Evolutionary conservation across 92 coral and sea anemone species (phyloP).

Genomic region (Actinostola sp.): DNA sequence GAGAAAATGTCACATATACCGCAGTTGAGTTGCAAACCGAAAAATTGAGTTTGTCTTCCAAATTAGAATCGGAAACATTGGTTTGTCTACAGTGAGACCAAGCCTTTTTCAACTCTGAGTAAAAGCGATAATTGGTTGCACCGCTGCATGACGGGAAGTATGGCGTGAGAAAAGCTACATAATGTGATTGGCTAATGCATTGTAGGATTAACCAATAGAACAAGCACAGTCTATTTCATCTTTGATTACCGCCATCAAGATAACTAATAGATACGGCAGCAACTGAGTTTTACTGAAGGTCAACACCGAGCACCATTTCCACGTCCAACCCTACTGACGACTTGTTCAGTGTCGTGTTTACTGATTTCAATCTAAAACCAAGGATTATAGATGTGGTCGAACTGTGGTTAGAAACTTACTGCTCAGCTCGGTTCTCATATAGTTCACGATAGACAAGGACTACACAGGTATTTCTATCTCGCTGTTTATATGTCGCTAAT

Average conservation of each 20-base stretch:
- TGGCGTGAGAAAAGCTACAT: background rate
- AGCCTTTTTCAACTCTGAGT: background rate
- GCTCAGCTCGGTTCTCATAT: background rate
- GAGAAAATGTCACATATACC: background rate
- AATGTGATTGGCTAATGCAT: slow-evolving; percentile 16
- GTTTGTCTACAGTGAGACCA: slow-evolving; percentile 4
- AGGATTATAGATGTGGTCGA: background rate
- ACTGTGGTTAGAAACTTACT: slow-evolving; percentile 1
- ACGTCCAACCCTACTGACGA: too few relatives aligned
- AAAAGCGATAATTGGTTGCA: slow-evolving; percentile 22
- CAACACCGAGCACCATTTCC: background rate
- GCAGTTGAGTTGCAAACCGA: background rate
- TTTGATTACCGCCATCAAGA: background rate
- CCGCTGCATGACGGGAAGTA: slow-evolving; percentile 22
- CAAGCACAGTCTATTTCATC: background rate
- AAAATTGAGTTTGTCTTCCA: slow-evolving; percentile 17
- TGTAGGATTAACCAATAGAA: background rate
- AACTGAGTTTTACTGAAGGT: slow-evolving; percentile 13
- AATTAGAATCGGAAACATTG: slow-evolving; percentile 23
- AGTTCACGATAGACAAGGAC: too few relatives aligned
- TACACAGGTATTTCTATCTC: too few relatives aligned
- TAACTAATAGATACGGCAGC: background rate
- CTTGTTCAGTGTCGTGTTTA: background rate
- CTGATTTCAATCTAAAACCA: background rate
- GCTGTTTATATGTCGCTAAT: background rate